These are phyloP conservation scores for Dascillus cervinus DNA, from an alignment of 2,888 invertebrate species.

Conservation along the genomic window DNA sequence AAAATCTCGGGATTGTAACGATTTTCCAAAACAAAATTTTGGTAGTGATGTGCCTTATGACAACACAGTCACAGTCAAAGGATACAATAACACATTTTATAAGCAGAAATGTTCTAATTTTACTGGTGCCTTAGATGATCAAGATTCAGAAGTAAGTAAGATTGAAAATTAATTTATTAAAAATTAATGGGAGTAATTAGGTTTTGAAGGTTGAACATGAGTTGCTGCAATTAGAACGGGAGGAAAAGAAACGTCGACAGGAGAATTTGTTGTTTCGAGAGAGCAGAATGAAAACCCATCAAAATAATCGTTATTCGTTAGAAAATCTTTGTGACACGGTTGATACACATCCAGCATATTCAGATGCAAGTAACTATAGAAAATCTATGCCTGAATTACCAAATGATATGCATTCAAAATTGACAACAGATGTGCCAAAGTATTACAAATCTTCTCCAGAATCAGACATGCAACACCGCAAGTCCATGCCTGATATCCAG, in stretches of 20 bases:
- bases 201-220: slow-evolving; percentile 73
- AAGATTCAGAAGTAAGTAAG: slow-evolving; percentile 37
- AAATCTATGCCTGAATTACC: slow-evolving; percentile 39
- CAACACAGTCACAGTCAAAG: background rate
- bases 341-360: slow-evolving; percentile 22
- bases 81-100: slow-evolving; percentile 2
- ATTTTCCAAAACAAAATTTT: slow-evolving; percentile 18
- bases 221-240: slow-evolving; percentile 67
- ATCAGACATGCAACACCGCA: slow-evolving; percentile 27
- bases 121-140: slow-evolving; percentile 26
- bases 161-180: no score
- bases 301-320: slow-evolving; percentile 34
- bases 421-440: no score
- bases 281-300: slow-evolving; percentile 44
- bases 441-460: slow-evolving; percentile 14
- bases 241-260: slow-evolving; percentile 66
- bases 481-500: slow-evolving; percentile 38
- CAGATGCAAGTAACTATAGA: slow-evolving; percentile 25
- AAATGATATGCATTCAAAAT: slow-evolving; percentile 5
- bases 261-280: slow-evolving; percentile 63
- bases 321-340: slow-evolving; percentile 36
- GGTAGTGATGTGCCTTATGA: background rate
- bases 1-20: slow-evolving; percentile 39
- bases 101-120: slow-evolving; percentile 2
- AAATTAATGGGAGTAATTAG: no score